Evolutionary conservation across 2,113 vertebrate species (phyloP).

Genomic region (Elaphurus davidianus): DNA sequence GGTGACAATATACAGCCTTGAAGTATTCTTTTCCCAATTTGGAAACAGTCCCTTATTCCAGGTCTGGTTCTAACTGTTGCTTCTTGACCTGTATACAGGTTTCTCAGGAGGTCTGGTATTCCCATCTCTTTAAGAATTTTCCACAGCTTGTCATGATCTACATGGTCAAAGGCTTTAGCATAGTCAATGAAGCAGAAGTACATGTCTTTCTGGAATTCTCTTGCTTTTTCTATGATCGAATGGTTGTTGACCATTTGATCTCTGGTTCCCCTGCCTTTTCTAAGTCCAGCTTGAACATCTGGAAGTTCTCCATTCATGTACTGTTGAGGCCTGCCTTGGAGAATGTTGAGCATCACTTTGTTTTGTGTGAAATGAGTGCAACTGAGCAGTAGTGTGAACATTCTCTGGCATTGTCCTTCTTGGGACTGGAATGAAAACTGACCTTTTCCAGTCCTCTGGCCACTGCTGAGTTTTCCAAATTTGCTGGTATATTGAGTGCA

Average conservation of each 20-base stretch:
- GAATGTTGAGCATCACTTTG: background rate
- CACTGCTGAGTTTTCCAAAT: background rate
- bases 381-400: background rate
- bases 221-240: background rate
- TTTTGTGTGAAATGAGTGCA: background rate
- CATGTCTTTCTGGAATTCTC: background rate
- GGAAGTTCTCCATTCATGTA: background rate
- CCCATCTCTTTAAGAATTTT: background rate
- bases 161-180: background rate
- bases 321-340: background rate
- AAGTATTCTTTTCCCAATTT: background rate
- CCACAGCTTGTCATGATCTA: background rate
- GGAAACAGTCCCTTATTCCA: background rate
- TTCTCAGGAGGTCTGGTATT: background rate
- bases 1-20: background rate
- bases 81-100: background rate
- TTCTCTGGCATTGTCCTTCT: background rate
- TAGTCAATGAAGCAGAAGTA: background rate
- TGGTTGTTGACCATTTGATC: background rate
- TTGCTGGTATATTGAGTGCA: background rate
- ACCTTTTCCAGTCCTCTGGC: background rate
- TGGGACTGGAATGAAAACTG: background rate
- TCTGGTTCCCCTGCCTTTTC: background rate
- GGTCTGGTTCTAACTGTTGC: background rate
- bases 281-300: background rate